phyloP scores from a whole-genome alignment of 2,888 invertebrate species.

The Cantharis lateralis region DNA sequence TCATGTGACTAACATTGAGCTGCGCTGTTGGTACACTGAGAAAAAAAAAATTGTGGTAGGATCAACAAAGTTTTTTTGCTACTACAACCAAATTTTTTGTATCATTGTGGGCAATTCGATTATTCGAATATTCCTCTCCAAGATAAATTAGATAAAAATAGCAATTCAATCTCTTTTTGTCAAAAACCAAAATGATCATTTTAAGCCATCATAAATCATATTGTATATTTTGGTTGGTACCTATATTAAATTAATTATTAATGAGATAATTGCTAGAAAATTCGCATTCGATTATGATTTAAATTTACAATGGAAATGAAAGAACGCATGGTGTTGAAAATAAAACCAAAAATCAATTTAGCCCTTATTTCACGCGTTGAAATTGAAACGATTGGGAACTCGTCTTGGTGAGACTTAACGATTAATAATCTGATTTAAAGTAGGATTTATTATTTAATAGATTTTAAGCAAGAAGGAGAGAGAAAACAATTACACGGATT shows the following conservation, averaged over 20 bases:
- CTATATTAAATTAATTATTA: neutral
- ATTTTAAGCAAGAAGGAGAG: conserved; percentile 4
- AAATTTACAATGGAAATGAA: neutral
- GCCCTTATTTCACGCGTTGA: conserved; percentile 33
- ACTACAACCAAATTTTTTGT: no score
- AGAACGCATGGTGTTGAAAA: neutral
- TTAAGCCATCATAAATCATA: neutral
- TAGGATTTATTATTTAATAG: conserved; percentile 18
- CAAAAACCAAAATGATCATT: no score
- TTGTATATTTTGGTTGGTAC: neutral
- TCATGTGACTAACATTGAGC: no score
- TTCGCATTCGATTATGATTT: neutral
- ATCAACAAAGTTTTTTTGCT: no score
- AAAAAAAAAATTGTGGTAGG: no score
- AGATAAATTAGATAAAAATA: no score
- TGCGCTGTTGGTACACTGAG: no score
- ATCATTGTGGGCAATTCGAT: no score
- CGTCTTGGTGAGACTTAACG: conserved; percentile 2
- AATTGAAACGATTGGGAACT: conserved; percentile 22
- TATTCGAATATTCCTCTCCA: no score
- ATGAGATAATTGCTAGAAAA: neutral
- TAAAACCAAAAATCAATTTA: conserved; percentile 32
- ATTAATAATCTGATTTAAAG: conserved; percentile 10
- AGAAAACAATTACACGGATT: conserved; percentile 25
- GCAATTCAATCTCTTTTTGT: no score